A percentile compares a stretch with the other conserved stretches of the same genome.
phyloP scores from a whole-genome alignment of 2,797 vertebrate genomes.

The Pteropus rufus region DNA sequence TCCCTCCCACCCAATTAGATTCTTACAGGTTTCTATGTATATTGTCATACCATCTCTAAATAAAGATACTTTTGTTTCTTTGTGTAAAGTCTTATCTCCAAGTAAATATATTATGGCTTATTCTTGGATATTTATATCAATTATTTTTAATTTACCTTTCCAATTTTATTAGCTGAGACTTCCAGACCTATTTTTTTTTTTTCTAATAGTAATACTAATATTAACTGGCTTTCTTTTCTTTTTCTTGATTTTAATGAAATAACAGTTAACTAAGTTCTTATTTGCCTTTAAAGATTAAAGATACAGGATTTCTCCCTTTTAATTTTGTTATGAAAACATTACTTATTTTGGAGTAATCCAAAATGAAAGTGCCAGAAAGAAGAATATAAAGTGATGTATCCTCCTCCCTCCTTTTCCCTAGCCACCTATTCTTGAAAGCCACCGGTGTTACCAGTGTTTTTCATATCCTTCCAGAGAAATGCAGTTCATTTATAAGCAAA shows the following conservation, averaged over 20 bases:
- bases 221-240: background rate
- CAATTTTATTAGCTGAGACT: background rate
- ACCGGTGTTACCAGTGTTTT: background rate
- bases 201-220: background rate
- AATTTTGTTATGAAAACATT: background rate
- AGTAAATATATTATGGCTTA: background rate
- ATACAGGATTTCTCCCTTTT: background rate
- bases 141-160: background rate
- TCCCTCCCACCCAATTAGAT: background rate
- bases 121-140: background rate
- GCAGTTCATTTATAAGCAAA: background rate
- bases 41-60: background rate
- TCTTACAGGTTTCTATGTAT: background rate
- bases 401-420: background rate
- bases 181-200: background rate
- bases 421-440: background rate
- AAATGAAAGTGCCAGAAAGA: slow-evolving; percentile 3
- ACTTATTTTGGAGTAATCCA: slow-evolving; percentile 26
- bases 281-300: background rate
- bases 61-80: background rate
- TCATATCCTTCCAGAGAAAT: background rate
- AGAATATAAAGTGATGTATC: background rate
- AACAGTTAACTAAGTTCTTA: background rate
- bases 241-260: slow-evolving; percentile 10
- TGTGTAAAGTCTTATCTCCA: background rate